phyloP scores from a whole-genome alignment of 2,797 vertebrate genomes.

The Premnoplex brunnescens region DNA sequence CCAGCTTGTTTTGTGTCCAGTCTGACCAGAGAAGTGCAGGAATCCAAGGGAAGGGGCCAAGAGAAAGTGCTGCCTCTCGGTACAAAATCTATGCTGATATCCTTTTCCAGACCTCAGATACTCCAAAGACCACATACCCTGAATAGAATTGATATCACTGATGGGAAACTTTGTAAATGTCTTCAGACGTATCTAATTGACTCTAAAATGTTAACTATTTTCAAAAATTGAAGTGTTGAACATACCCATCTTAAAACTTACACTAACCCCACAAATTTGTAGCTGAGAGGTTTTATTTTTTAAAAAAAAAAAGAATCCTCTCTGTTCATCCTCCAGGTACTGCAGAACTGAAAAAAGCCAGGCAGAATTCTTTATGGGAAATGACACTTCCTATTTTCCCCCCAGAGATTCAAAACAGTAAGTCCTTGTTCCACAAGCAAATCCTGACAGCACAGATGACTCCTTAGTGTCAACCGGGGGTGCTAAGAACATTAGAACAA shows the following conservation, averaged over 20 bases:
- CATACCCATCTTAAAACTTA: background rate
- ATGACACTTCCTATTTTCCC: background rate
- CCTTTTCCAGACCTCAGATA: background rate
- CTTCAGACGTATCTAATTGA: background rate
- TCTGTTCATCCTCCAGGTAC: background rate
- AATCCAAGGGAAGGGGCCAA: background rate
- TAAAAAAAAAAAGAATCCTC: background rate
- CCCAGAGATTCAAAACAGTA: background rate
- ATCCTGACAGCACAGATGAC: slow-evolving; percentile 1
- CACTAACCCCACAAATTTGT: background rate
- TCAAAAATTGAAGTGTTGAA: background rate
- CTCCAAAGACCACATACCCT: background rate
- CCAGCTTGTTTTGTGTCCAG: background rate
- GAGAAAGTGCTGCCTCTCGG: background rate
- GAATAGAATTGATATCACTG: background rate
- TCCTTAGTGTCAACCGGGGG: slow-evolving; percentile 4
- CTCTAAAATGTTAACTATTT: background rate
- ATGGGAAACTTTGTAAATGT: background rate
- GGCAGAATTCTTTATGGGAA: background rate
- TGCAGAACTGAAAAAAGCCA: background rate
- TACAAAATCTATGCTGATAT: background rate
- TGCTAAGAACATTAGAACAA: slow-evolving; percentile 47
- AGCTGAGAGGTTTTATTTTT: background rate
- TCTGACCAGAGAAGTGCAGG: background rate
- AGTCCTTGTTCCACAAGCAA: background rate